Evolutionary conservation across 2,797 vertebrate genomes (phyloP).

Genomic region (Gephyroberyx darwinii): DNA sequence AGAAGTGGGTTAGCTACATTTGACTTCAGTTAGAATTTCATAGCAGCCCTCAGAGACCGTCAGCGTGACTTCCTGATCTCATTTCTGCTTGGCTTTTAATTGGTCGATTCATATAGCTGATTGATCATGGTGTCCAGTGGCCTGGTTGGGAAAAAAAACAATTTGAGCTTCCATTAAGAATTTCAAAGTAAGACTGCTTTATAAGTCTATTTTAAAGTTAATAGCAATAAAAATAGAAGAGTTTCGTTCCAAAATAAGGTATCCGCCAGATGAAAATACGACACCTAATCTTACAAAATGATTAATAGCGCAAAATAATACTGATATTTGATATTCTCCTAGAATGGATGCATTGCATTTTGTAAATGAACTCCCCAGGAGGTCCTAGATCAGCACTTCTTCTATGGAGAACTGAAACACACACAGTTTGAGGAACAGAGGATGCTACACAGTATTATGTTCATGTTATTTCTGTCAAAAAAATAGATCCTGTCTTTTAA

Average conservation of each 20-base stretch:
- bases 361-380: too few relatives aligned
- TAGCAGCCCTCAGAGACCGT: conserved; percentile 48
- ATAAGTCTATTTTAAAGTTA: background rate
- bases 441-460: background rate
- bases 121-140: conserved; percentile 41
- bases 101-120: conserved; percentile 33
- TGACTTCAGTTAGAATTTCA: conserved; percentile 64
- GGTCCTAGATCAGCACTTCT: too few relatives aligned
- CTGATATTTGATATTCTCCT: too few relatives aligned
- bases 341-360: too few relatives aligned
- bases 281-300: too few relatives aligned
- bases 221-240: too few relatives aligned
- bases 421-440: too few relatives aligned
- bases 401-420: too few relatives aligned
- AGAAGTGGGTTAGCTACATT: conserved; percentile 60
- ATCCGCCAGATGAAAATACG: too few relatives aligned
- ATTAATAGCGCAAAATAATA: too few relatives aligned
- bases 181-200: background rate
- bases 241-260: too few relatives aligned
- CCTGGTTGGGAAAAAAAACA: conserved; percentile 22
- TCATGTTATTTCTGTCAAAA: background rate
- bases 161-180: conserved; percentile 3
- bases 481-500: background rate
- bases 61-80: conserved; percentile 57
- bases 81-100: conserved; percentile 60